A percentile compares a stretch with the other conserved stretches of the same genome.
These are phyloP conservation scores for Verasper variegatus DNA, from an alignment of 2,113 vertebrate species.

Conservation along the genomic window DNA sequence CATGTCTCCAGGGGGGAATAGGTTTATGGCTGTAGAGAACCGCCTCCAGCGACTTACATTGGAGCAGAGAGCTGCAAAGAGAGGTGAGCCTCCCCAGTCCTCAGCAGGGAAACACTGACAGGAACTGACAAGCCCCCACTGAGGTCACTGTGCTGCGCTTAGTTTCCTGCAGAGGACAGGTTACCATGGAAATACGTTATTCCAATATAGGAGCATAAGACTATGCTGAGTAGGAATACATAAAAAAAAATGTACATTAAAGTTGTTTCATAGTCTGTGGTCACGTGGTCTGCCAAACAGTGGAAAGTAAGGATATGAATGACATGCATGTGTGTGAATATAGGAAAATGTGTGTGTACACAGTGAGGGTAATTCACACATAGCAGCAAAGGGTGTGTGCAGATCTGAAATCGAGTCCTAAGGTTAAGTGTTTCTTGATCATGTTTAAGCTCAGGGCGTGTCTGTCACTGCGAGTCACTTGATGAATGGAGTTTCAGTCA, in stretches of 20 bases:
- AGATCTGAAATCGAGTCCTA: conserved; percentile 1
- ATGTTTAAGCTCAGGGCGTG: conserved; percentile 17
- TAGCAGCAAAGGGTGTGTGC: background rate
- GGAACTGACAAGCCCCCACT: conserved; percentile 64
- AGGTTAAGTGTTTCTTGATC: conserved; percentile 32
- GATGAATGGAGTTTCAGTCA: conserved; percentile 1
- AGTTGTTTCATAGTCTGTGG: background rate
- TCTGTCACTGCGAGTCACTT: background rate
- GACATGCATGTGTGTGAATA: conserved; percentile 2
- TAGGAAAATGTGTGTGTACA: background rate
- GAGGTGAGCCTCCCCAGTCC: conserved; percentile 37
- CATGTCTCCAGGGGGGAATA: conserved; percentile 7
- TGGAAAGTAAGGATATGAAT: background rate
- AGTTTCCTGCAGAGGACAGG: conserved; percentile 51
- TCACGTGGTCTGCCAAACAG: background rate
- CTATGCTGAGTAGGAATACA: background rate
- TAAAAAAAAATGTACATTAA: background rate
- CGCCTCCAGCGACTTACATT: conserved; percentile 4
- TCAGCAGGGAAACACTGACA: conserved; percentile 60
- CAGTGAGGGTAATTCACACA: background rate
- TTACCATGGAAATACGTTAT: conserved; percentile 69
- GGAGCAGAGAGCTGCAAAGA: conserved; percentile 18
- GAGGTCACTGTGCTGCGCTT: conserved; percentile 64
- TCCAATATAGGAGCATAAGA: background rate
- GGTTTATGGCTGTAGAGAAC: conserved; percentile 2